Evolutionary conservation across 2,797 vertebrate genomes (phyloP).

Genomic region (Miichthys miiuy): DNA sequence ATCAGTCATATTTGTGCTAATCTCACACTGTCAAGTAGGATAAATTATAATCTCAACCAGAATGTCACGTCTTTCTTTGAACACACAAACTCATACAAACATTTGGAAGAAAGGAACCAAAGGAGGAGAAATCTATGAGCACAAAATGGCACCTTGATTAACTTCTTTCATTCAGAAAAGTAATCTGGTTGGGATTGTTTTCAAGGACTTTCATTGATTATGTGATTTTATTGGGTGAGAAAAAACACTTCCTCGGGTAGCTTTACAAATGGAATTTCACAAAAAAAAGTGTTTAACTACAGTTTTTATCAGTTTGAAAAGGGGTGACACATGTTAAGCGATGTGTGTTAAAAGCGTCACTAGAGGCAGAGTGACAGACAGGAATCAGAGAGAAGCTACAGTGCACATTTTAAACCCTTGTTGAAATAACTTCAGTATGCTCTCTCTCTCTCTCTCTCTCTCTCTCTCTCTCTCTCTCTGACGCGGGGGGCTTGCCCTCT

Average conservation of each 20-base stretch:
- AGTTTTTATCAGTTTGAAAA: neutral
- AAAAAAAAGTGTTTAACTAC: neutral
- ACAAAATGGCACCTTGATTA: neutral
- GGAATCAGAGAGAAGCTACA: conserved; percentile 35
- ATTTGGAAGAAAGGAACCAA: neutral
- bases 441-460: conserved; percentile 39
- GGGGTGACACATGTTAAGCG: neutral
- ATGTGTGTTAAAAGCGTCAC: conserved; percentile 7
- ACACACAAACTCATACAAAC: neutral
- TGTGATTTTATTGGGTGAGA: neutral
- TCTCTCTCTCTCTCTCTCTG: conserved; percentile 53
- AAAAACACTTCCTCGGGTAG: neutral
- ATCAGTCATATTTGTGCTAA: neutral
- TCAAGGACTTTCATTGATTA: neutral
- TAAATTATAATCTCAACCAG: neutral
- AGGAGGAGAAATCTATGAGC: neutral
- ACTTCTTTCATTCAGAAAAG: neutral
- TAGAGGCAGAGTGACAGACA: conserved; percentile 23
- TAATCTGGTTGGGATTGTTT: neutral
- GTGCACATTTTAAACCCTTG: conserved; percentile 39
- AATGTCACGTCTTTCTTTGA: neutral
- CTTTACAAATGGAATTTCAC: neutral
- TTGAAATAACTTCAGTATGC: conserved; percentile 50
- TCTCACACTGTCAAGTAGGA: neutral
- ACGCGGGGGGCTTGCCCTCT: conserved; percentile 83